Conservation (phyloP, 2,888 invertebrate genomes). For the Dendrolimus pini region DNA sequence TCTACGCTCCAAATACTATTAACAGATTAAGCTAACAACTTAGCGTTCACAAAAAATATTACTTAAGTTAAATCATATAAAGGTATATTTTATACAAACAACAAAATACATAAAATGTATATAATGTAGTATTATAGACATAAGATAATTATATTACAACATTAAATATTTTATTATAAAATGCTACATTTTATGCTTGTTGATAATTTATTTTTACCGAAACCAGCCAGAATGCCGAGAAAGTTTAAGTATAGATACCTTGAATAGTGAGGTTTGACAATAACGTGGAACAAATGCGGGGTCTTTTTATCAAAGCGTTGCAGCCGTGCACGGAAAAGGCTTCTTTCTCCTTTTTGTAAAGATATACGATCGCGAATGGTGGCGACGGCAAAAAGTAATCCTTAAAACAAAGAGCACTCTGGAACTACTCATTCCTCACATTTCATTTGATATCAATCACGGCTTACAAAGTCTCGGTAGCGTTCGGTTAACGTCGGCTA, state of each 20-base stretch:
- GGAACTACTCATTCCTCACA: conserved; percentile 71
- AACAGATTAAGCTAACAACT: no score
- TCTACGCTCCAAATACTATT: no score
- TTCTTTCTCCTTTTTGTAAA: conserved; percentile 11
- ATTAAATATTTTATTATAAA: not conserved
- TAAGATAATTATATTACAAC: no score
- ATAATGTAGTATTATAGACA: no score
- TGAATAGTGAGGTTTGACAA: not conserved
- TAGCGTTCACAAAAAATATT: no score
- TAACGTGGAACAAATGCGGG: conserved; percentile 14
- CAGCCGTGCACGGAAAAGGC: conserved; percentile 15
- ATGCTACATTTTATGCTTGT: not conserved
- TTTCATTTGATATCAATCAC: conserved; percentile 77
- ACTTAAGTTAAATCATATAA: no score
- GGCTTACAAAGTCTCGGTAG: conserved; percentile 55
- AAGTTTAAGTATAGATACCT: no score
- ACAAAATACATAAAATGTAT: no score
- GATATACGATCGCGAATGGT: conserved; percentile 24
- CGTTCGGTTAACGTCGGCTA: conserved; percentile 48
- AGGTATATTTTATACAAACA: no score
- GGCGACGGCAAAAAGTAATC: conserved; percentile 49
- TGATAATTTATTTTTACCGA: no score
- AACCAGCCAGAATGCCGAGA: no score
- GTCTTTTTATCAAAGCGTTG: conserved; percentile 19
- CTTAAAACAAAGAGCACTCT: conserved; percentile 66